Evolutionary conservation across 2,888 invertebrate species (phyloP).

Genomic region (Griposia aprilina): DNA sequence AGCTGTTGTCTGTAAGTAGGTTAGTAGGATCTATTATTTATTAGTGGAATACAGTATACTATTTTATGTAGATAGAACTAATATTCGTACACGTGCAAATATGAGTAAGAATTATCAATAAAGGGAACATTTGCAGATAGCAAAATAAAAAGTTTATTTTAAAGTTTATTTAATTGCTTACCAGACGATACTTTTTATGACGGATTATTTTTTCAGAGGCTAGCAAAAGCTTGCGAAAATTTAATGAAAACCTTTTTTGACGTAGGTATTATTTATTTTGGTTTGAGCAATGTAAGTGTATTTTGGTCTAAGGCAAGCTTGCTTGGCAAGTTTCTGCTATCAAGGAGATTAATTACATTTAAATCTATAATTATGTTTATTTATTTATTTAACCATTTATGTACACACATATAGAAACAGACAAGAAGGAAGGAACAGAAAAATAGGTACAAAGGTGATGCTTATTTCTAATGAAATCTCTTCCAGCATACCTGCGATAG

Average conservation of each 20-base stretch:
- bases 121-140: not conserved
- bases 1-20: slow-evolving; percentile 60
- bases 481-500: no score
- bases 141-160: no score
- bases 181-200: not conserved
- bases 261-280: not conserved
- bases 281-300: not conserved
- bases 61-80: slow-evolving; percentile 5
- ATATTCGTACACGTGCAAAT: not conserved
- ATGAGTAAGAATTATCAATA: not conserved
- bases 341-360: not conserved
- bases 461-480: no score
- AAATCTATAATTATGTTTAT: no score
- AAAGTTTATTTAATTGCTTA: not conserved
- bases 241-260: not conserved
- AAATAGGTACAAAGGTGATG: no score
- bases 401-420: no score
- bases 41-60: slow-evolving; percentile 35
- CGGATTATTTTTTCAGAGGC: not conserved
- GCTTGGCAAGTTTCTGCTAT: not conserved
- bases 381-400: no score
- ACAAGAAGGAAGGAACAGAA: no score
- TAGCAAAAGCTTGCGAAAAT: not conserved
- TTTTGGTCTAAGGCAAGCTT: not conserved
- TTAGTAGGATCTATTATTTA: slow-evolving; percentile 61